These are phyloP conservation scores for Berghia stephanieae DNA, from an alignment of 1,140 invertebrate genomes.

Conservation along the genomic window DNA sequence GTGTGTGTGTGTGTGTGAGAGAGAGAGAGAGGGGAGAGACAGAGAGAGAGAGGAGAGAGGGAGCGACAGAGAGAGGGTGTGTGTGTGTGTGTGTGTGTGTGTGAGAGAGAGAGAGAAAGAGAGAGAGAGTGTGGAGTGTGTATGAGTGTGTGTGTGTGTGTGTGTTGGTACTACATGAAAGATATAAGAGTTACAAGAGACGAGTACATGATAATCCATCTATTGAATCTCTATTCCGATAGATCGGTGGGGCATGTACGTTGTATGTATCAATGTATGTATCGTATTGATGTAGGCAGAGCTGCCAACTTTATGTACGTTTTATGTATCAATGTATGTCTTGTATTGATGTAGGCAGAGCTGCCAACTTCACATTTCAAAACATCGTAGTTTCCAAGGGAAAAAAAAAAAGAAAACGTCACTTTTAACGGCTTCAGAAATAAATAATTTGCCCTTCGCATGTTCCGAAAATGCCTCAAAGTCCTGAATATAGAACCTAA, in stretches of 20 bases:
- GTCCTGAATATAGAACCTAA: too few relatives aligned
- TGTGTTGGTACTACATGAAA: background rate
- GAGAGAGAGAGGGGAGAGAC: background rate
- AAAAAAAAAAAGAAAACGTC: too few relatives aligned
- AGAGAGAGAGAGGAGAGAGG: too few relatives aligned
- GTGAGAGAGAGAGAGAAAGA: background rate
- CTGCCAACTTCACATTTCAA: too few relatives aligned
- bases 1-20: background rate
- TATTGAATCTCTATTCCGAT: background rate
- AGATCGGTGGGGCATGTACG: background rate
- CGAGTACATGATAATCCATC: too few relatives aligned
- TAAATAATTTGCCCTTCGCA: too few relatives aligned
- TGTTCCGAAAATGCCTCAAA: too few relatives aligned
- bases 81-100: slow-evolving; percentile 18
- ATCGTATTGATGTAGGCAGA: background rate
- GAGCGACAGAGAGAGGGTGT: too few relatives aligned
- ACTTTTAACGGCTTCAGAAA: too few relatives aligned
- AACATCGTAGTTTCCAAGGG: too few relatives aligned
- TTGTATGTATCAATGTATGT: slow-evolving; percentile 9
- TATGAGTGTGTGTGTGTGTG: slow-evolving; percentile 1
- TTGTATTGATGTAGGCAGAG: too few relatives aligned
- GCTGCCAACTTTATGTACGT: background rate
- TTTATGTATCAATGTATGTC: background rate
- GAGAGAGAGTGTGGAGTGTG: background rate
- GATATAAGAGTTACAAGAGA: too few relatives aligned